phyloP scores from a whole-genome alignment of 1,140 invertebrate genomes.

The Spodoptera litura region DNA sequence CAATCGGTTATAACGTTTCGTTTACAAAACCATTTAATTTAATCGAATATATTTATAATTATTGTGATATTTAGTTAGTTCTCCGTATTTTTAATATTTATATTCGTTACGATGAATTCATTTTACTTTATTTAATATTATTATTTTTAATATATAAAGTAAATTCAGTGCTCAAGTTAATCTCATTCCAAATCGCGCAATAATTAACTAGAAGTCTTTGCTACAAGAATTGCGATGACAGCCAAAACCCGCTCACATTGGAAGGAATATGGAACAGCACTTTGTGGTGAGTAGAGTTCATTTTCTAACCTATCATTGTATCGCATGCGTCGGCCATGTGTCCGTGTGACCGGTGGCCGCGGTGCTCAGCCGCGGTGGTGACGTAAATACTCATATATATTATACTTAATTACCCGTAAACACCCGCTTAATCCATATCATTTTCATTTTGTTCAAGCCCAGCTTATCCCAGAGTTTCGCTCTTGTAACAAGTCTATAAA shows the following conservation, averaged over 20 bases:
- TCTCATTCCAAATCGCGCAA: constrained; percentile 84
- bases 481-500: constrained; percentile 15
- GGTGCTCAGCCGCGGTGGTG: neutral
- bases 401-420: constrained; percentile 35
- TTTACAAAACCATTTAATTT: constrained; percentile 79
- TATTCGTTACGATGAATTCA: constrained; percentile 78
- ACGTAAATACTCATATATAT: constrained; percentile 33
- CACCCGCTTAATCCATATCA: constrained; percentile 12
- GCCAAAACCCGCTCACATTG: constrained; percentile 84
- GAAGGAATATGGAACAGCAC: constrained; percentile 86
- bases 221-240: constrained; percentile 76
- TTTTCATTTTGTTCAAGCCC: constrained; percentile 27
- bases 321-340: constrained; percentile 58
- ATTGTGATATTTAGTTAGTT: constrained; percentile 85
- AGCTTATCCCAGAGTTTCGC: neutral
- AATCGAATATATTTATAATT: constrained; percentile 80
- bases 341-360: constrained; percentile 43
- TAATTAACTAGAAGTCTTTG: constrained; percentile 65
- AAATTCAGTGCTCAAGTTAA: constrained; percentile 83
- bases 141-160: constrained; percentile 67
- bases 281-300: constrained; percentile 85
- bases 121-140: constrained; percentile 78
- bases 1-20: constrained; percentile 84
- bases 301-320: constrained; percentile 78
- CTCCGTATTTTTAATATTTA: constrained; percentile 79